Evolutionary conservation across 2,888 invertebrate species (phyloP), one percentile per base, ranked within the genome.

Genomic region (Tetranychus truncatus): DNA sequence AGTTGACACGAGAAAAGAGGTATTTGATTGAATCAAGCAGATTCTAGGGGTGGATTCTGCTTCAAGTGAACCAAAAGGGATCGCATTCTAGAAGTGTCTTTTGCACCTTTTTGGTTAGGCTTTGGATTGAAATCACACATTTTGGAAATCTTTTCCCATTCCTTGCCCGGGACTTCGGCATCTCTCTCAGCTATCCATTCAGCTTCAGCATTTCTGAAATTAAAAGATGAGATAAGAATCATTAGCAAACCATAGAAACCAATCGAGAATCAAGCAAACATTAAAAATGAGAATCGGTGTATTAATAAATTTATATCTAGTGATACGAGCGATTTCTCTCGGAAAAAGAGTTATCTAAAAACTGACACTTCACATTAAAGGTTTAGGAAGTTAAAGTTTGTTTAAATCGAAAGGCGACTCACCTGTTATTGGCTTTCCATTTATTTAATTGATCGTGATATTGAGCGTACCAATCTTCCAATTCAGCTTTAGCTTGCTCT

Each of bases 401-500:
- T 34, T 34, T 34, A 34, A 34, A 34, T n/a, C 15, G 2, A 2
- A 44, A 11, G 15, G 0, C 0, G 11, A 71, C 77, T 82, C 86
- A 95, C 94, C 93, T 89, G 84, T 97, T 97, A 67, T 92, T 91
- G 77, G 92, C 89, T 84, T 94, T 94, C 18, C 95, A 93, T 85
- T 96, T 95, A 75, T 91, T 88, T 80, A 96, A 91, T 79, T 92
- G 89, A 83, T 97, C 96, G 77, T 91, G 91, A 80, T 96, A 94
- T 82, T 92, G 92, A 81, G 90, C 91, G 83, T 99, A 93, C 97
- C 97, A 99, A 82, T 99, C 97, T 81, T 95, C 95, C n/a, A 99
- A 84, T 84, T 99, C 97, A 81, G 93, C 92, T 81, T 90, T 92
- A 0, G 97, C 97, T 78, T 89, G 88, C 82, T 89, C 89, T 78